A percentile compares a stretch with the other conserved stretches of the same genome.
Evolutionary conservation across 2,888 invertebrate species (phyloP).

Genomic region (Hoplodrina blanda): DNA sequence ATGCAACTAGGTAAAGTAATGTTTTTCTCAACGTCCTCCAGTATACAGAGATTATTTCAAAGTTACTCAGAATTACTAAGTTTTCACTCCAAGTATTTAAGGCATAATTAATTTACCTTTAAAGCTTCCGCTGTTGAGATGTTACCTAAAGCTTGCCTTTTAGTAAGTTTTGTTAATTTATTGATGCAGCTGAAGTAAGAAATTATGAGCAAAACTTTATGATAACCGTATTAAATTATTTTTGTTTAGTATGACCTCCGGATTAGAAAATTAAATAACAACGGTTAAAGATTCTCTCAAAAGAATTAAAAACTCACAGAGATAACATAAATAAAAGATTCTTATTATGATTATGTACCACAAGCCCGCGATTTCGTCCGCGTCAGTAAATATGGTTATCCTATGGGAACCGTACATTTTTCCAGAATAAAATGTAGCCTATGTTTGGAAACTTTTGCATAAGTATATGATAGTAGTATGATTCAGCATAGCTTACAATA

Average conservation of each 20-base stretch:
- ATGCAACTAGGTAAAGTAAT: neutral
- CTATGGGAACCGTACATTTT: too few species aligned
- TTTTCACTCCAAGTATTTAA: constrained; percentile 44
- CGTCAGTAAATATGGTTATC: too few species aligned
- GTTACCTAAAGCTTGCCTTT: constrained; percentile 44
- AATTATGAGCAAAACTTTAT: constrained; percentile 28
- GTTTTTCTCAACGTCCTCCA: neutral
- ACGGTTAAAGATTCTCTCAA: too few species aligned
- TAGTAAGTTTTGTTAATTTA: constrained; percentile 53
- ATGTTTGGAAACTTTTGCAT: too few species aligned
- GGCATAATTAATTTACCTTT: constrained; percentile 50
- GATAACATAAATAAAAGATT: too few species aligned
- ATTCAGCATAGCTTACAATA: too few species aligned
- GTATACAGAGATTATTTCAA: constrained; percentile 5
- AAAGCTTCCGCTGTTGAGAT: constrained; percentile 45
- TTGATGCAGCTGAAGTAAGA: constrained; percentile 42
- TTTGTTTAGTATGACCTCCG: neutral
- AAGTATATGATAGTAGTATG: too few species aligned
- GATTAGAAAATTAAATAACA: too few species aligned
- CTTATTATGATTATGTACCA: too few species aligned
- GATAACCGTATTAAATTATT: constrained; percentile 2
- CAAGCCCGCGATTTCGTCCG: too few species aligned
- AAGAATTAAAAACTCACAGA: too few species aligned
- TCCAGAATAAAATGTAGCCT: too few species aligned
- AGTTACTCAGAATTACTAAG: constrained; percentile 46